Conservation (phyloP, 2,113 vertebrate species). For the Glaucomys volans region DNA sequence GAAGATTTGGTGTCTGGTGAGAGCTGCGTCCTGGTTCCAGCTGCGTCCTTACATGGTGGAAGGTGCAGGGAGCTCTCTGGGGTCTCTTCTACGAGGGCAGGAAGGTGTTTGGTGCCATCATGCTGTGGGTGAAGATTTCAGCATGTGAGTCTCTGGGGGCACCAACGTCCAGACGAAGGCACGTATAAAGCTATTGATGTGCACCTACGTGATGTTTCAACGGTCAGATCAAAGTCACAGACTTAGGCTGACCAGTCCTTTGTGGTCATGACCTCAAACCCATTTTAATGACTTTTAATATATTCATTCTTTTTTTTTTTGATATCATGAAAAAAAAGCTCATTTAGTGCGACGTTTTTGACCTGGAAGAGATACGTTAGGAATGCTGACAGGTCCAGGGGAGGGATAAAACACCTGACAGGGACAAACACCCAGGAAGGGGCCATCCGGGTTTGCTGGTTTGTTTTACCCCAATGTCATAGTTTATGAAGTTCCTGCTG, state of each 20-base stretch:
- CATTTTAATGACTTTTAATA: background rate
- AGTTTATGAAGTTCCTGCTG: background rate
- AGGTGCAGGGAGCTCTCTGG: rapidly evolving
- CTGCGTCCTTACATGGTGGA: background rate
- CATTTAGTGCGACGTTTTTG: background rate
- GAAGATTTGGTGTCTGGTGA: too few species aligned
- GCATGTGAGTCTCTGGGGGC: too few species aligned
- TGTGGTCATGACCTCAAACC: background rate
- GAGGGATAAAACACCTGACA: too few species aligned
- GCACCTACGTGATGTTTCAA: rapidly evolving
- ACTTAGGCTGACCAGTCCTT: rapidly evolving
- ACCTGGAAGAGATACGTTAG: background rate
- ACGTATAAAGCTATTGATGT: rapidly evolving
- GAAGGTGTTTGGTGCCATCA: too few species aligned
- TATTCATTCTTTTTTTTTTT: background rate
- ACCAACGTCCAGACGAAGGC: rapidly evolving
- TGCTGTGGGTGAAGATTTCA: rapidly evolving
- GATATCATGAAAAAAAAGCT: background rate
- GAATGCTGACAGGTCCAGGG: background rate
- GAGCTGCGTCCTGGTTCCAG: too few species aligned
- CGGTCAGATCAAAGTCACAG: background rate
- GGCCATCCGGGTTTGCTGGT: background rate
- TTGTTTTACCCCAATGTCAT: background rate
- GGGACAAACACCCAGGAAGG: too few species aligned
- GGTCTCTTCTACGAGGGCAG: background rate